Conservation (phyloP, 2,113 vertebrate genomes). For the Puntigrus tetrazona region DNA sequence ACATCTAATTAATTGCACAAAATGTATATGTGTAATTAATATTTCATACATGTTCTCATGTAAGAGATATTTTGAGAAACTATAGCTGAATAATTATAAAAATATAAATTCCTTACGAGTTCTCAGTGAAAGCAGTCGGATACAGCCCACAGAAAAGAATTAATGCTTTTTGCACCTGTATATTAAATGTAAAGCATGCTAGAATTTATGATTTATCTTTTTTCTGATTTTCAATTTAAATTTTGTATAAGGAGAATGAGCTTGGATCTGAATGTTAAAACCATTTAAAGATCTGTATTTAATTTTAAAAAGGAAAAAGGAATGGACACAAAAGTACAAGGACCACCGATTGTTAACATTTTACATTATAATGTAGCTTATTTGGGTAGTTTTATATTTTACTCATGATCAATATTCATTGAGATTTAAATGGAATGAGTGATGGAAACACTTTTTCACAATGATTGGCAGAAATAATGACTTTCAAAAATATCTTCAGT, state of each 20-base stretch:
- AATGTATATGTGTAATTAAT: too few species aligned
- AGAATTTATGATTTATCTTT: not conserved
- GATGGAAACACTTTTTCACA: not conserved
- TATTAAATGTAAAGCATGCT: too few species aligned
- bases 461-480: not conserved
- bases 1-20: too few species aligned
- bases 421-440: not conserved
- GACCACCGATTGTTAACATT: not conserved
- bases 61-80: too few species aligned
- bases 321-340: not conserved
- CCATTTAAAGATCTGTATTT: too few species aligned
- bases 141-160: too few species aligned
- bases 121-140: too few species aligned
- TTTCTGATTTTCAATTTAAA: not conserved
- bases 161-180: too few species aligned
- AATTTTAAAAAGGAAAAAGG: not conserved
- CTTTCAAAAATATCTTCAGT: not conserved
- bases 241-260: not conserved
- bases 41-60: too few species aligned
- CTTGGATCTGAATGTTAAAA: not conserved
- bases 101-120: too few species aligned
- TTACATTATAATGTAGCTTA: not conserved
- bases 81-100: too few species aligned
- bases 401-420: not conserved
- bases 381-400: not conserved